Conservation (phyloP, 2,113 vertebrate species). For the Pelmatolapia mariae region DNA sequence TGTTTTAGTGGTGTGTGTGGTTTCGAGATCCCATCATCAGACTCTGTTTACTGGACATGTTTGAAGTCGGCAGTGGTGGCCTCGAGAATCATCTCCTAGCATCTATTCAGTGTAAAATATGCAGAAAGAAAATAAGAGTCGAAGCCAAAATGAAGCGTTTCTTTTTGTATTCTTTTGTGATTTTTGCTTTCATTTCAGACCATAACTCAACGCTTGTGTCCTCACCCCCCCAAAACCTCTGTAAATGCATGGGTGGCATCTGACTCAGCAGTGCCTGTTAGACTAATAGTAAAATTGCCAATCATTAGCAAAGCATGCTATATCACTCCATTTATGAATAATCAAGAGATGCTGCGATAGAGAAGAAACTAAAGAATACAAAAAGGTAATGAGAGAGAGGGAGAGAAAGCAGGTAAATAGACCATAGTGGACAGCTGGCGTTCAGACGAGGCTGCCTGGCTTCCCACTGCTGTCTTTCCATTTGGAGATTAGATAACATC, state of each 20-base stretch:
- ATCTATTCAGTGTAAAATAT: background rate
- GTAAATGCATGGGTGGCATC: background rate
- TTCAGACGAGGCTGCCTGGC: slow-evolving; percentile 17
- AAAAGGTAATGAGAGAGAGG: background rate
- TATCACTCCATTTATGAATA: slow-evolving; percentile 16
- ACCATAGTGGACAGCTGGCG: slow-evolving; percentile 52
- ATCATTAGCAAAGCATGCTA: slow-evolving; percentile 34
- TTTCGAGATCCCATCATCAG: slow-evolving; percentile 20
- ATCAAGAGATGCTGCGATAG: slow-evolving; percentile 33
- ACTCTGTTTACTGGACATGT: background rate
- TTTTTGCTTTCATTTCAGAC: background rate
- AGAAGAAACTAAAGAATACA: background rate
- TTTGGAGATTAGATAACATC: slow-evolving; percentile 63
- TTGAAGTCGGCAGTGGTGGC: background rate
- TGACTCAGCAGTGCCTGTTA: background rate
- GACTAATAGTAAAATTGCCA: slow-evolving; percentile 18
- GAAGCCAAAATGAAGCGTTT: background rate
- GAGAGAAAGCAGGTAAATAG: background rate
- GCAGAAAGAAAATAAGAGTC: background rate
- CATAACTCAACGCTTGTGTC: background rate
- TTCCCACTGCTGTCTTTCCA: slow-evolving; percentile 41
- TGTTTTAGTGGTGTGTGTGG: slow-evolving; percentile 33
- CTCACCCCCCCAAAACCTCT: background rate
- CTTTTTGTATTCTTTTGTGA: background rate
- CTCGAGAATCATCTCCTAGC: background rate